Evolutionary conservation across 1,140 invertebrate genomes (phyloP).

Genomic region (Caerostris darwini): DNA sequence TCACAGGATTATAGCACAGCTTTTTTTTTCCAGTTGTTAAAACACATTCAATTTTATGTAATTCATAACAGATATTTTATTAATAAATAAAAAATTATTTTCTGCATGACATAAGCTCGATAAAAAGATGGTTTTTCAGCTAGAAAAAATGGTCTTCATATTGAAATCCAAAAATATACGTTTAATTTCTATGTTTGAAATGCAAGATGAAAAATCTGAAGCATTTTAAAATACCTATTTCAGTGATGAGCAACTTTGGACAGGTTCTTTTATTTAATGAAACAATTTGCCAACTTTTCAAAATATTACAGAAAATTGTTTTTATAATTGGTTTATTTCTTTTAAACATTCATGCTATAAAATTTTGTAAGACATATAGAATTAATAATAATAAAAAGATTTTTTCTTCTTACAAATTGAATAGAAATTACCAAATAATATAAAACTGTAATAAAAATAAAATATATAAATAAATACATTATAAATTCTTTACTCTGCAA

Average conservation of each 20-base stretch:
- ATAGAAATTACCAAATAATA: background rate
- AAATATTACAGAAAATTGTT: no score
- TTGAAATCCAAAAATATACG: constrained; percentile 4
- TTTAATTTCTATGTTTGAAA: background rate
- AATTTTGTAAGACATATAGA: background rate
- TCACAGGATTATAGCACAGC: background rate
- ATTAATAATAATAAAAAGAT: background rate
- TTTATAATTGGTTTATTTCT: no score
- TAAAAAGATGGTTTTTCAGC: background rate
- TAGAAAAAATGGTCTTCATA: background rate
- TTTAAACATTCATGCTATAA: no score
- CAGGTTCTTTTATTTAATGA: no score
- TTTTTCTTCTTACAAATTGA: background rate
- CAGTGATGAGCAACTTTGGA: background rate
- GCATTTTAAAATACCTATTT: background rate
- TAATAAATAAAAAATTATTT: background rate
- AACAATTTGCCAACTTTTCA: no score
- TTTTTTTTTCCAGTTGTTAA: constrained; percentile 24
- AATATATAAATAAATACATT: no score
- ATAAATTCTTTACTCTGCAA: no score
- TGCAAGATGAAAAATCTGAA: background rate
- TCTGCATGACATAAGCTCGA: constrained; percentile 36
- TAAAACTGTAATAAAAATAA: background rate
- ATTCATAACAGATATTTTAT: background rate
- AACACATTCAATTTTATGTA: background rate